Conservation (phyloP, 2,113 vertebrate species). For the Pangasianodon hypophthalmus region DNA sequence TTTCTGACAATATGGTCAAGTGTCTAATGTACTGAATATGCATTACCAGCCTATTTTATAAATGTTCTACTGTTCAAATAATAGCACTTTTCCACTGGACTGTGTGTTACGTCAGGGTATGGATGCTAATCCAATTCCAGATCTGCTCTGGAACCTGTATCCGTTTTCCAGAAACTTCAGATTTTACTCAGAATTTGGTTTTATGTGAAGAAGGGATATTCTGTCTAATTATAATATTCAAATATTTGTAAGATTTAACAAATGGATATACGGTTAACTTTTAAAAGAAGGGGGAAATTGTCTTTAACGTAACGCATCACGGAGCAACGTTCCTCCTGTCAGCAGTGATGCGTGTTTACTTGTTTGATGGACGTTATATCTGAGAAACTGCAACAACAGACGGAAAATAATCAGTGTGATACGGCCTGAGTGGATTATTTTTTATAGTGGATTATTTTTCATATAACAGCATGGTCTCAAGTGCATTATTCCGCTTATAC, state of each 20-base stretch:
- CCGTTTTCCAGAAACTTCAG: no score
- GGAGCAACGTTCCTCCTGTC: background rate
- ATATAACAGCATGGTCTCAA: no score
- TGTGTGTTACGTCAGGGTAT: background rate
- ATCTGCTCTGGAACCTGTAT: no score
- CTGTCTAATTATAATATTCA: background rate
- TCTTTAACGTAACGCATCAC: background rate
- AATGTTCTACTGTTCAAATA: background rate
- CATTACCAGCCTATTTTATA: background rate
- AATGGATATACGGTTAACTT: background rate
- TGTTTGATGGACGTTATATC: background rate
- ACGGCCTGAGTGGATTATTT: no score
- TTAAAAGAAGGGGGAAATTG: background rate
- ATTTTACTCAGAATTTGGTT: no score
- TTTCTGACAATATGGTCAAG: background rate
- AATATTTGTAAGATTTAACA: background rate
- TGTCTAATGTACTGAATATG: background rate
- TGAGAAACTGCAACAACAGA: no score
- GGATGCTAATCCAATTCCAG: background rate
- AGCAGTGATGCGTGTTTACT: background rate
- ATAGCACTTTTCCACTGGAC: background rate
- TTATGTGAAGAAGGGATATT: background rate
- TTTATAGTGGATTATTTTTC: no score
- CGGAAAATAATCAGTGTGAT: no score
- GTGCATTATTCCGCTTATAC: no score